Base-by-base conservation (phyloP, 2,113 vertebrate genomes). In the Gasterosteus aculeatus region DNA sequence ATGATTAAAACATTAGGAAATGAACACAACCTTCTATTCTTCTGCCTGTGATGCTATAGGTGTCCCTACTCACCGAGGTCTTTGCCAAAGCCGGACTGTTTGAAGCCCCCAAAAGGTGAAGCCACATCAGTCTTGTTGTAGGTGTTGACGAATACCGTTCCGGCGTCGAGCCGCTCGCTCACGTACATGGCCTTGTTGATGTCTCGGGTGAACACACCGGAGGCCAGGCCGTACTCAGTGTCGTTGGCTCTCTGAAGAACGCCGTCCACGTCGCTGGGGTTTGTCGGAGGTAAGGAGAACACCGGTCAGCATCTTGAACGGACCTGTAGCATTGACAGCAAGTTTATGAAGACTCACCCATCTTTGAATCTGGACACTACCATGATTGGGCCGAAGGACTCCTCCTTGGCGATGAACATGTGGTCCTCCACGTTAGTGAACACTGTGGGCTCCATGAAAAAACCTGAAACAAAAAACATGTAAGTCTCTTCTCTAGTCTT, bases 101-200 rank as follows among this genome's bases (percentile, higher is more conserved):
- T 99, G 82, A 99, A 97, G 60, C 98, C 98, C 29, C 98, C 98
- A 18, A 99, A 99, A 0, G 98, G 98, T 4, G 96, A 94, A 0
- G 98, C 98, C 78, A 99, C 97, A 0, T 99, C 98, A 0, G 97
- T 99, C 92, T 99, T 99, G 91, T 99, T 99, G 79, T 99, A 99
- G 0, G 97, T 99, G 90, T 99, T 99, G 75, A 99, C 91, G 33
- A 99, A 99, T 35, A 99, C 98, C 0, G 98, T 99, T 51, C 98
- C 98, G 0, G 98, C 97, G 26, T 99, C 96, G 5, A 99, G 95
- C 35, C 93, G 95, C 78, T 99, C 97, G 29, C 97, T 98, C 80
- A 97, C 93, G 1, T 98, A 98, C 95, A 99, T 96, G 69, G 98
- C 98, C 90, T 99, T 99, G 87, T 91, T 96, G 78, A 99, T 95